These are phyloP conservation scores for Synergus japonicus DNA, from an alignment of 2,888 invertebrate genomes.

Conservation along the genomic window DNA sequence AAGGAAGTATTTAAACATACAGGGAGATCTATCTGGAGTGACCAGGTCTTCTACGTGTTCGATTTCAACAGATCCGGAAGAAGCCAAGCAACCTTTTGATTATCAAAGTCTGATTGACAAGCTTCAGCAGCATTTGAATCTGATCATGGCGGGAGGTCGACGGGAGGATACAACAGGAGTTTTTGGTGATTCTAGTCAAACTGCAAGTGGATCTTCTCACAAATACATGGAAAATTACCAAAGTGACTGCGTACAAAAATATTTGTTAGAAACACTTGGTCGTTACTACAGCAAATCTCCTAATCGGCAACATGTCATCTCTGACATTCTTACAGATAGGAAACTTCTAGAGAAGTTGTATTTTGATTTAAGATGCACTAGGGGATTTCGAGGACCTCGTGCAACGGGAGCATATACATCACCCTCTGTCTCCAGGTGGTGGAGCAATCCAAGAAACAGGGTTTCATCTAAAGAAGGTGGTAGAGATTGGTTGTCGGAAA, in stretches of 20 bases:
- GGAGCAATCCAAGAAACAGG: slow-evolving; percentile 59
- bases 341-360: slow-evolving; percentile 86
- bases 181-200: not conserved
- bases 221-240: slow-evolving; percentile 76
- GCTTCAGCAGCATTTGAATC: slow-evolving; percentile 81
- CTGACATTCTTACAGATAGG: slow-evolving; percentile 86
- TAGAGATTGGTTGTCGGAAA: slow-evolving; percentile 55
- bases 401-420: slow-evolving; percentile 73
- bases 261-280: slow-evolving; percentile 83
- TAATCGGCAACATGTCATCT: slow-evolving; percentile 84
- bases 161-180: slow-evolving; percentile 53
- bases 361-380: slow-evolving; percentile 85
- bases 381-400: slow-evolving; percentile 79
- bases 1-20: slow-evolving; percentile 83
- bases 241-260: slow-evolving; percentile 81
- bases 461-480: slow-evolving; percentile 57
- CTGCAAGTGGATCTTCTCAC: slow-evolving; percentile 42
- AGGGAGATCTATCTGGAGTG: slow-evolving; percentile 75
- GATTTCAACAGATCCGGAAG: slow-evolving; percentile 20
- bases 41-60: slow-evolving; percentile 52
- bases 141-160: slow-evolving; percentile 71
- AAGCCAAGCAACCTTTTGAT: slow-evolving; percentile 76
- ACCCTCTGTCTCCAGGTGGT: slow-evolving; percentile 69
- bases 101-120: slow-evolving; percentile 83
- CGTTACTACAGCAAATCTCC: slow-evolving; percentile 84